These are phyloP conservation scores for Zygogramma bicolorata DNA, from an alignment of 2,888 invertebrate genomes.

Conservation along the genomic window DNA sequence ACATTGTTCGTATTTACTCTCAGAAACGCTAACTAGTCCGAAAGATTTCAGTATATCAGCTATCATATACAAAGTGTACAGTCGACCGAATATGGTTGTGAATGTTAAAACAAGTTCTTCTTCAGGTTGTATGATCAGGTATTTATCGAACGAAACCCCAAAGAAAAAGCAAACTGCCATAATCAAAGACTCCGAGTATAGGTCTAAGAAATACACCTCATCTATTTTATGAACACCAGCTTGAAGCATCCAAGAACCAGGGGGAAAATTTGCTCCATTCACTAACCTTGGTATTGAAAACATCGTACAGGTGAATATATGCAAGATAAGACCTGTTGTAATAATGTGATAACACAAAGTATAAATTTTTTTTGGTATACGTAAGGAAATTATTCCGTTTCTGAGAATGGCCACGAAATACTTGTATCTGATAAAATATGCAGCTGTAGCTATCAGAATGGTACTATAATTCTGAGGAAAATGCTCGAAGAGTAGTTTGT, in stretches of 20 bases:
- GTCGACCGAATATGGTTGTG: slow-evolving; percentile 51
- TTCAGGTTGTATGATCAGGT: slow-evolving; percentile 30
- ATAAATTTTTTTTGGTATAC: not conserved
- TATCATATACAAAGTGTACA: slow-evolving; percentile 52
- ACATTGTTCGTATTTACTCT: slow-evolving; percentile 66
- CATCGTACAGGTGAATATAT: slow-evolving; percentile 1
- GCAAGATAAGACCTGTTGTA: not conserved
- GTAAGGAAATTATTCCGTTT: not conserved
- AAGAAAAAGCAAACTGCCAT: slow-evolving; percentile 54
- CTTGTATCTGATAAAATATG: not conserved
- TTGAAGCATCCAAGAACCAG: slow-evolving; percentile 37
- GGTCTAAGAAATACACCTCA: slow-evolving; percentile 14
- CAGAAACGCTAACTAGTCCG: slow-evolving; percentile 58
- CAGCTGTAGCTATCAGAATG: not conserved
- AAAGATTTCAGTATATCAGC: slow-evolving; percentile 53
- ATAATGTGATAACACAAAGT: not conserved
- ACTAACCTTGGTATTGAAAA: not conserved
- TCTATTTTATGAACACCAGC: not conserved
- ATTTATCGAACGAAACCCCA: slow-evolving; percentile 49
- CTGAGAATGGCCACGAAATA: slow-evolving; percentile 3
- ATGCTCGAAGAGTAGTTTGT: not conserved
- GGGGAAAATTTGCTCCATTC: not conserved
- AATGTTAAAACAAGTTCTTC: slow-evolving; percentile 49
- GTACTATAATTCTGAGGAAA: not conserved
- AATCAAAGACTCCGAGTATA: slow-evolving; percentile 44